Percentiles rank a stretch among this genome's conserved stretches.
Evolutionary conservation across 2,888 invertebrate genomes (phyloP).

Genomic region (Leistus spinibarbis): DNA sequence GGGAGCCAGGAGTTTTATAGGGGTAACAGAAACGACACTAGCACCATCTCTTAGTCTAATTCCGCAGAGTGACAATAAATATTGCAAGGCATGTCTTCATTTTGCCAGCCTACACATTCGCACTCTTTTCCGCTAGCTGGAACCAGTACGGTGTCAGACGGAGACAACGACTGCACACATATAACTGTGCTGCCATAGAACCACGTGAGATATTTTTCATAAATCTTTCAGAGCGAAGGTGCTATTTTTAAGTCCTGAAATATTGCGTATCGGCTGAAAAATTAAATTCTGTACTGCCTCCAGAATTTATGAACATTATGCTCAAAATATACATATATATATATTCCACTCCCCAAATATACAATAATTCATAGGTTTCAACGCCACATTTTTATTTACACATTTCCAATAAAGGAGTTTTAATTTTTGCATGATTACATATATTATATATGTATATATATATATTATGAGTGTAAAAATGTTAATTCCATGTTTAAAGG

Average conservation of each 20-base stretch:
- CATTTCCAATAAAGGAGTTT: too few species aligned
- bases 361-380: background rate
- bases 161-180: background rate
- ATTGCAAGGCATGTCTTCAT: slow-evolving; percentile 41
- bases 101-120: slow-evolving; percentile 33
- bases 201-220: slow-evolving; percentile 45
- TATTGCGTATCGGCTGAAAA: slow-evolving; percentile 47
- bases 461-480: background rate
- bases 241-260: slow-evolving; percentile 45
- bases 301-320: slow-evolving; percentile 41
- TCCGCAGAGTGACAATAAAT: slow-evolving; percentile 45
- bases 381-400: background rate
- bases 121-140: slow-evolving; percentile 6
- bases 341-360: background rate
- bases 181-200: slow-evolving; percentile 21
- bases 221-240: slow-evolving; percentile 45
- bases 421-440: background rate
- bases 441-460: background rate
- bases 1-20: background rate
- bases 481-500: background rate
- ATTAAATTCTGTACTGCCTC: slow-evolving; percentile 43
- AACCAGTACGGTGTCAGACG: background rate
- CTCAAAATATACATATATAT: background rate
- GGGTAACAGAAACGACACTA: slow-evolving; percentile 19
- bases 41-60: slow-evolving; percentile 42